phyloP scores from a whole-genome alignment of 1,140 invertebrate species.

The Neodiprion lecontei region DNA sequence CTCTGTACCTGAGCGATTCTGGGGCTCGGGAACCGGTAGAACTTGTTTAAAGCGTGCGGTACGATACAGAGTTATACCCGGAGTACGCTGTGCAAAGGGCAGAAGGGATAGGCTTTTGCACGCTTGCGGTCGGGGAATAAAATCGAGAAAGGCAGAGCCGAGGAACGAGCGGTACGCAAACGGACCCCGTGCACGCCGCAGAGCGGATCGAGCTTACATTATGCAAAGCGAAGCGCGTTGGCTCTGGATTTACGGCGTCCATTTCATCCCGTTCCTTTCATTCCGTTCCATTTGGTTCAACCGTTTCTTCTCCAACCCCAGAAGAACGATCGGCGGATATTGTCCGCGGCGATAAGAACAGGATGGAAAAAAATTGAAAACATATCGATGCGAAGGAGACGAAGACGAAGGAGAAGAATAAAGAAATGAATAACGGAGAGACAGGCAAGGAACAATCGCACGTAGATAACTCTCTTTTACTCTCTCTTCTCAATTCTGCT shows the following conservation, averaged over 20 bases:
- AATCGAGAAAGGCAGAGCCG: too few species aligned
- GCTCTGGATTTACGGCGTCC: background rate
- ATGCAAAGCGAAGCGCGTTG: background rate
- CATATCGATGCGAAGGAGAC: background rate
- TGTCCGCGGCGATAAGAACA: background rate
- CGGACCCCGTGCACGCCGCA: too few species aligned
- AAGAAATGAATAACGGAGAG: too few species aligned
- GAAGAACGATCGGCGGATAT: background rate
- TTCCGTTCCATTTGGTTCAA: constrained; percentile 2
- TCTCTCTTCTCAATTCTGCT: too few species aligned
- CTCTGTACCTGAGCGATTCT: background rate
- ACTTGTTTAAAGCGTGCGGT: background rate
- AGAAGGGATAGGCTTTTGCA: background rate
- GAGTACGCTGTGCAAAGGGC: background rate
- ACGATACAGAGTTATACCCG: background rate
- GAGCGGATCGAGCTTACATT: background rate
- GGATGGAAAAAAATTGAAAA: background rate
- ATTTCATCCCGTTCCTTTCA: constrained; percentile 3
- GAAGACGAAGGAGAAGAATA: background rate
- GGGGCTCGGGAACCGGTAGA: background rate
- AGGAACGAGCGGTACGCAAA: background rate
- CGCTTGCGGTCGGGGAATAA: constrained; percentile 23
- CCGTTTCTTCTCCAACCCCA: background rate
- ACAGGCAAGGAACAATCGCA: too few species aligned
- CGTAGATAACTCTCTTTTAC: too few species aligned